Evolutionary conservation across 1,140 invertebrate species (phyloP), one percentile per base, ranked within the genome.

Genomic region (Bombus difficillimus): DNA sequence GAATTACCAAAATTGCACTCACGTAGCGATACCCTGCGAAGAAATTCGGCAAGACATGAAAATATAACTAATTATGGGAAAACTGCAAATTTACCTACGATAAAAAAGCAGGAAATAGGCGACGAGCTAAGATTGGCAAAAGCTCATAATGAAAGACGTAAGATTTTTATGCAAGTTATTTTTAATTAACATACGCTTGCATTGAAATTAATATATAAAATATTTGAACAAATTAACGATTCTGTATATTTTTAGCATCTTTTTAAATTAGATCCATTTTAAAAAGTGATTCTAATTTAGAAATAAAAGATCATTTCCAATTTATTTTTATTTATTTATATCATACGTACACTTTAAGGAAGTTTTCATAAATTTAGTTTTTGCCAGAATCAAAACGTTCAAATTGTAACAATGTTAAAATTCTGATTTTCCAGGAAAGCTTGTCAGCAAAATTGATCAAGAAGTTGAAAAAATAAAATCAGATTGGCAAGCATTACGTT

Each of bases 401-500:
- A 62, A 62, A 25, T 68, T 22, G 22, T 22, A 10, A 22, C 9
- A 22, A 37, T 25, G 32, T 22, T 41, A 15, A 41, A n/a, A 18
- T 15, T 64, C 66, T 47, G 1, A 37, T 25, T 41, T 77, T 80
- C 1, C 34, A 89, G 89, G 39, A 5, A 69, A 78, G 43, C 64
- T n/a, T 18, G 10, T 41, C 3, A 37, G 18, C 18, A 64, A 89
- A 32, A 78, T 85, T 18, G 82, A 92, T 74, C 73, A 57, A 47
- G 72, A 89, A 25, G 79, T 88, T 6, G 72, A 90, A 3, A 80
- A 79, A 5, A 83, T 86, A 1, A 91, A 91, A 28, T 87, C 89
- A 0, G 81, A 88, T 47, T 92, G 92, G 91, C 89, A 83, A 53
- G 6, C 53, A 1, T 74, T 91, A 12, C 85, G 71, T 43, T n/a